Conservation (phyloP, 1,140 invertebrate species). For the Pseudomyrmex pallidus region DNA sequence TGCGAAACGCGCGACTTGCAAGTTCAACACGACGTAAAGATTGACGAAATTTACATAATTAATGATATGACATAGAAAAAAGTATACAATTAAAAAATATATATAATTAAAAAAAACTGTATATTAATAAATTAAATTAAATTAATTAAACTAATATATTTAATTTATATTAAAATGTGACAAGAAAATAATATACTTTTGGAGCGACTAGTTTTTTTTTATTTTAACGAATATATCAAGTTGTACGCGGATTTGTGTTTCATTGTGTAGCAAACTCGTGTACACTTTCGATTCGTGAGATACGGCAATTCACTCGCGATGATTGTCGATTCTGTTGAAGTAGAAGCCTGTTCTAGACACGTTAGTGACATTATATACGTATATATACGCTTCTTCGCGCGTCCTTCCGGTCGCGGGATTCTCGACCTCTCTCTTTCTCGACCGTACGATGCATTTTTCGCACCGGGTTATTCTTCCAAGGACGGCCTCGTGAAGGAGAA, state of each 20-base stretch:
- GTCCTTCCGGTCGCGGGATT: constrained; percentile 57
- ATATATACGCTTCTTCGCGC: constrained; percentile 20
- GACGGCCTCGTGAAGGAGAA: constrained; percentile 66
- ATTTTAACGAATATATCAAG: no score
- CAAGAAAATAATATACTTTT: no score
- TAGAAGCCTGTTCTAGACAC: neutral
- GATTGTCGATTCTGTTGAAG: neutral
- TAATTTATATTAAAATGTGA: no score
- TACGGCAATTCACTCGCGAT: neutral
- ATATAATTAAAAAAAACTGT: no score
- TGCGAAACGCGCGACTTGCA: neutral
- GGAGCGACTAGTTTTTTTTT: no score
- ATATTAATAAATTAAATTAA: no score
- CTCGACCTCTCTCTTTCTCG: constrained; percentile 32
- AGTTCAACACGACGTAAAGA: no score
- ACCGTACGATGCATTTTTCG: constrained; percentile 45
- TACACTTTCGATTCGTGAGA: neutral
- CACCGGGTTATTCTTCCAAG: constrained; percentile 56
- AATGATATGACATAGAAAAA: no score
- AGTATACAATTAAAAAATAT: no score
- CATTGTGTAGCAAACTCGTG: neutral
- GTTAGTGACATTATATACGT: neutral
- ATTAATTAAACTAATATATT: no score
- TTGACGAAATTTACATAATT: no score
- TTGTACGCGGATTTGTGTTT: no score